Percentiles rank a stretch among this genome's conserved stretches.
Conservation (phyloP, 92 coral and sea anemone genomes). For the Palythoa caribaeorum region DNA sequence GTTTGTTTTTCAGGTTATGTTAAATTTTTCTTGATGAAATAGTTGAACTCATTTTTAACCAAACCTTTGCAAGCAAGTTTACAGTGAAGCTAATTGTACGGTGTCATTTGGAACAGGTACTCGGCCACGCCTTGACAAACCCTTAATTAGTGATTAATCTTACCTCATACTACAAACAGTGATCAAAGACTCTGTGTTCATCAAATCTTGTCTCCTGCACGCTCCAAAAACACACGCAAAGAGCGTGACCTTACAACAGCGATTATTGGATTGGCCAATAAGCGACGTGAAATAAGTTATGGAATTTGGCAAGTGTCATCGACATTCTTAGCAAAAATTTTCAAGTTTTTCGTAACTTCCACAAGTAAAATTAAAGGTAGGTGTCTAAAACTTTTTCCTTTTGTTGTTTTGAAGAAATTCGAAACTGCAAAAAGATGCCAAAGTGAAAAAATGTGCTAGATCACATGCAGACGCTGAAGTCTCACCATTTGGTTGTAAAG, state of each 20-base stretch:
- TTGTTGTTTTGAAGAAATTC: not conserved
- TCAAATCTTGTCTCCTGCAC: not conserved
- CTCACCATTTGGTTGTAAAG: too few species aligned
- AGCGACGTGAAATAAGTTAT: constrained; percentile 15
- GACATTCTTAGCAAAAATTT: not conserved
- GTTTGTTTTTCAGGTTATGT: not conserved
- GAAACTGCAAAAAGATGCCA: not conserved
- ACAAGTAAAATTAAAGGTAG: constrained; percentile 15
- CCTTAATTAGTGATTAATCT: constrained; percentile 35
- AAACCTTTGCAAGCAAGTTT: not conserved
- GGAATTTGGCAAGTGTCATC: not conserved
- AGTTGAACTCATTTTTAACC: not conserved
- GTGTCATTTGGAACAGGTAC: constrained; percentile 11
- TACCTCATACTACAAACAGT: constrained; percentile 44
- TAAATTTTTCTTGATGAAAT: not conserved
- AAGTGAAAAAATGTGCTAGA: not conserved
- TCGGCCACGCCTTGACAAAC: constrained; percentile 2
- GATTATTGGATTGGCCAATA: constrained; percentile 15
- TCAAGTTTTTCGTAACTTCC: not conserved
- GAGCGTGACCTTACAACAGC: constrained; percentile 16
- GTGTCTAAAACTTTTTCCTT: not conserved
- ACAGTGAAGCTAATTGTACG: not conserved
- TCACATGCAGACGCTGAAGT: not conserved
- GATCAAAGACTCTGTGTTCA: not conserved
- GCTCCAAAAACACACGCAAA: constrained; percentile 6